Evolutionary conservation across 2,797 vertebrate species (phyloP).

Genomic region (Liparis tanakae): DNA sequence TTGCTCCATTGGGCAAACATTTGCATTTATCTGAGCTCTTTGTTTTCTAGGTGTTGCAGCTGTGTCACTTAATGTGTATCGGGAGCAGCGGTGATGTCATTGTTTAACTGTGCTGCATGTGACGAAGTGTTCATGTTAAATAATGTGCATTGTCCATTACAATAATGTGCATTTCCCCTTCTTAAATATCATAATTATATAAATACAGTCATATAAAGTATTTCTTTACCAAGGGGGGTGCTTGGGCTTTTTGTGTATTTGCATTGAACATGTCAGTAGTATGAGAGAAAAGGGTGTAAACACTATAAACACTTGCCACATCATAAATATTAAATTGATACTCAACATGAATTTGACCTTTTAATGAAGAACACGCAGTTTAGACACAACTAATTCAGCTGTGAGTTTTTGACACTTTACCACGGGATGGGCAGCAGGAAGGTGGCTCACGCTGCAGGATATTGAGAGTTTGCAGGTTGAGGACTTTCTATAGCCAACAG

Average conservation of each 20-base stretch:
- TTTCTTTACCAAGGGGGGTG: not conserved
- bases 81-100: not conserved
- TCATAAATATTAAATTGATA: slow-evolving; percentile 1
- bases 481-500: not conserved
- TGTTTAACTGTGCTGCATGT: not conserved
- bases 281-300: not conserved
- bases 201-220: not conserved
- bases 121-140: not conserved
- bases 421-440: slow-evolving; percentile 10
- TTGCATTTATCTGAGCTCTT: not conserved
- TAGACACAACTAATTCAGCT: slow-evolving; percentile 4
- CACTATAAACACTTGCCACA: not conserved
- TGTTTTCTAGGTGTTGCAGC: not conserved
- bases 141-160: not conserved
- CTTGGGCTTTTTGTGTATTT: not conserved
- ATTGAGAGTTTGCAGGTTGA: slow-evolving; percentile 7
- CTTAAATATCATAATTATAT: not conserved
- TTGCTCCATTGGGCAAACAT: not conserved
- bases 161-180: not conserved
- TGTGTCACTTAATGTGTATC: not conserved
- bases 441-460: not conserved
- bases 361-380: not conserved
- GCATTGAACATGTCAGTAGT: not conserved
- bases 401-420: slow-evolving; percentile 10
- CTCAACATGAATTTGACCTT: not conserved